These are phyloP conservation scores for Neoascia interrupta DNA, from an alignment of 2,888 invertebrate species.

Conservation along the genomic window DNA sequence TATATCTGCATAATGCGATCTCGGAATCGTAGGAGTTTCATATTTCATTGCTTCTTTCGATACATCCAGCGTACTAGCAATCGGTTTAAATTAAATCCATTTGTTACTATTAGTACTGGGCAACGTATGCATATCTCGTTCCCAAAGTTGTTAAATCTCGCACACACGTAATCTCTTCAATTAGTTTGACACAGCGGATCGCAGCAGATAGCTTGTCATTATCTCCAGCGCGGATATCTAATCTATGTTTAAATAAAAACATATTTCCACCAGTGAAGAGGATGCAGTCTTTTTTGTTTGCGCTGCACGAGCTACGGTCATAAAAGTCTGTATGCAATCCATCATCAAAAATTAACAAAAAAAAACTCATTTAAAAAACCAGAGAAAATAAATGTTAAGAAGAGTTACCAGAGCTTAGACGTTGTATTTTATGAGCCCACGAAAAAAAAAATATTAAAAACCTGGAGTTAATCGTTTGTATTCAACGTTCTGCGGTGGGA, in stretches of 20 bases:
- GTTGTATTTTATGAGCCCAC: constrained; percentile 9
- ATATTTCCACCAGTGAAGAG: constrained; percentile 15
- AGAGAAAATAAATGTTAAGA: background rate
- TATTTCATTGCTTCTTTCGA: constrained; percentile 5
- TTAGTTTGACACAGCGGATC: constrained; percentile 22
- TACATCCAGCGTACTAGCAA: background rate
- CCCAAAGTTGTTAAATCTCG: constrained; percentile 1
- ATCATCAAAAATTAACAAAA: constrained; percentile 52
- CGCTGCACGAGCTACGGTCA: constrained; percentile 43
- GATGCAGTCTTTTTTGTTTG: constrained; percentile 13
- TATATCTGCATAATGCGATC: constrained; percentile 29
- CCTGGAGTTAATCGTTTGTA: constrained; percentile 24
- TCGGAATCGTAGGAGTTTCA: constrained; percentile 19
- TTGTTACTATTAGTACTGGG: constrained; percentile 19
- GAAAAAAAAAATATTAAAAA: constrained; percentile 10
- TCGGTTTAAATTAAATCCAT: constrained; percentile 18
- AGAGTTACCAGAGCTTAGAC: constrained; percentile 10
- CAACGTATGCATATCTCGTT: constrained; percentile 24
- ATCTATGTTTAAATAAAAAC: constrained; percentile 43
- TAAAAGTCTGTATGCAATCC: constrained; percentile 35
- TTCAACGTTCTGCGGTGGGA: constrained; percentile 12
- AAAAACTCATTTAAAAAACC: constrained; percentile 14
- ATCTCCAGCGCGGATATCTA: constrained; percentile 43
- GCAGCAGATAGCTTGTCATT: constrained; percentile 22
- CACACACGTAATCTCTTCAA: constrained; percentile 9